These are phyloP conservation scores for Paralvinella palmiformis DNA, from an alignment of 1,140 invertebrate species.

Conservation along the genomic window DNA sequence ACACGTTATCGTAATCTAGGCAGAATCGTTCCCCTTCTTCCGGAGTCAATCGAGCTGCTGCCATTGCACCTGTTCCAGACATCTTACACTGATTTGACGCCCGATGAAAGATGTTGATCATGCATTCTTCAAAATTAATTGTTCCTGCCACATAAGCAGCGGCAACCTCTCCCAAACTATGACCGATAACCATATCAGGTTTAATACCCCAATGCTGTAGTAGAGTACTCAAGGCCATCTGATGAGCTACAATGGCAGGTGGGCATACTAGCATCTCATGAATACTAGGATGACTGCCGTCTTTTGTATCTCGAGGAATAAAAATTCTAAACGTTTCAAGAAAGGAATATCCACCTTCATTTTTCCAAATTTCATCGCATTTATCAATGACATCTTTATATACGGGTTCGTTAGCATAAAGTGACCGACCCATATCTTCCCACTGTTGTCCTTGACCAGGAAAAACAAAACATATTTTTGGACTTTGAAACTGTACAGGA, in stretches of 20 bases:
- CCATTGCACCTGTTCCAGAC: neutral
- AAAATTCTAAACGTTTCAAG: neutral
- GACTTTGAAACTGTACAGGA: neutral
- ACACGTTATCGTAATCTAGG: neutral
- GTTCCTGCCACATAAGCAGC: conserved; percentile 95
- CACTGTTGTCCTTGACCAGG: neutral
- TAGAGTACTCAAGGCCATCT: conserved; percentile 82
- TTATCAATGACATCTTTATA: neutral
- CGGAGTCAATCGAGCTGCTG: neutral
- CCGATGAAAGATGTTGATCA: conserved; percentile 85
- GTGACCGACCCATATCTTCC: neutral
- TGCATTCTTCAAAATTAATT: conserved; percentile 84
- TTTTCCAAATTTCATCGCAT: neutral
- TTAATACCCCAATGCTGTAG: conserved; percentile 68
- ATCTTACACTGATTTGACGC: conserved; percentile 38
- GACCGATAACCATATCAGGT: conserved; percentile 90
- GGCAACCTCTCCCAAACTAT: conserved; percentile 69
- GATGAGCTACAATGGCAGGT: conserved; percentile 18
- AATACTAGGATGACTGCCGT: too few species aligned
- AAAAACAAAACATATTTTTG: neutral
- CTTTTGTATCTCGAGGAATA: neutral
- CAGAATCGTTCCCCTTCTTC: neutral
- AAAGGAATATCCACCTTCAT: neutral
- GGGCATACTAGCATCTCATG: neutral
- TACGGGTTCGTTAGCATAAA: neutral